Evolutionary conservation across 2,113 vertebrate species (phyloP), one percentile per base, ranked within the genome.

Genomic region (Sciurus niger): DNA sequence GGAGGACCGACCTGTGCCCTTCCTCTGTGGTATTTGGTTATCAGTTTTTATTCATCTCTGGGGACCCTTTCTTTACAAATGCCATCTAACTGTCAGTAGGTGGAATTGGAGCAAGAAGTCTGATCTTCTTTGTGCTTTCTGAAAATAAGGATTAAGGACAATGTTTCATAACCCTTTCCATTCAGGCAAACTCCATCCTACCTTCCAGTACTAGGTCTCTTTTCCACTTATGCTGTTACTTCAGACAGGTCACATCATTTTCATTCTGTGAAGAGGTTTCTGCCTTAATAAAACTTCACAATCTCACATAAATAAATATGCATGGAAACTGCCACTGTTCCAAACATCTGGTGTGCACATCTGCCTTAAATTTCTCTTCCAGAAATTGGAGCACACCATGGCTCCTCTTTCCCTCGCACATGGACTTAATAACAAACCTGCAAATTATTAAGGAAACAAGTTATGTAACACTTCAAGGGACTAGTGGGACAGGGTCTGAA

Each of bases 311-410:
- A 92, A 80, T 76, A 80, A 92, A 80, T 76, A 80, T 34, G 37
- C 76, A 51, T 37, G 25, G 65, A 86, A 93, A 74, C 68, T 14
- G 34, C 32, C 51, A 30, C 37, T 0, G 0, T 73, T 76, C 65
- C 72, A 48, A 80, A 93, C 96, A 97, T 91, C 96, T 94, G 96
- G n/a, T 48, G 16, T 4, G 3, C 82, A 97, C 92, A 95, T 94
- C 92, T 95, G 93, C 70, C 84, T 93, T 68, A 16, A 92, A 80
- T 87, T 86, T 95, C 72, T 93, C 46, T 84, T 51, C 89, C 89
- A 78, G n/a, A 96, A 97, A 96, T 84, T 25, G 91, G 53, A 87
- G 37, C 68, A 16, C 65, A n/a, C 28, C 5, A 0, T 1, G 4
- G 40, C 14, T 77, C 22, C 51, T 89, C 37, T 25, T 48, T 51